phyloP scores from a whole-genome alignment of 2,888 invertebrate species.

The Drosophila meridiana region DNA sequence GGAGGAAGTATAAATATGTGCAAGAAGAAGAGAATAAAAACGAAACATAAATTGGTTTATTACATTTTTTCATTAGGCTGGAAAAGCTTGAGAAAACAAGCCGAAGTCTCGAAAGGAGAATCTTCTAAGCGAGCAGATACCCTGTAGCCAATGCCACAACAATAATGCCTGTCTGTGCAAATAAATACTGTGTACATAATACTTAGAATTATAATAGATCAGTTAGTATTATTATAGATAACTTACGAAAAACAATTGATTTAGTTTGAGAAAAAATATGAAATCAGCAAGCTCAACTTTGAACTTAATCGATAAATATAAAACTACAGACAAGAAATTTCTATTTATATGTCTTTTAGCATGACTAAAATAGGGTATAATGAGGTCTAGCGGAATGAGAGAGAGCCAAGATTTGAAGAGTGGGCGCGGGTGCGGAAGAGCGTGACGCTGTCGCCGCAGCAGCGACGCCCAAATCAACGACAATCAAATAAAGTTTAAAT shows the following conservation, averaged over 20 bases:
- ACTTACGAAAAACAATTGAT: neutral
- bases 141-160: neutral
- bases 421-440: conserved; percentile 37
- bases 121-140: neutral
- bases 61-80: conserved; percentile 71
- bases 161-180: neutral
- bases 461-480: conserved; percentile 68
- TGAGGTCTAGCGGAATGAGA: neutral
- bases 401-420: neutral
- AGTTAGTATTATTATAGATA: neutral
- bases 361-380: conserved; percentile 2
- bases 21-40: conserved; percentile 21
- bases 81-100: conserved; percentile 42
- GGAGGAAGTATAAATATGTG: conserved; percentile 26
- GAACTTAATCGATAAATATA: neutral
- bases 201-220: neutral
- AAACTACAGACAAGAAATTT: neutral
- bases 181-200: too few relatives aligned
- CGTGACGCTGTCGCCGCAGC: conserved; percentile 45
- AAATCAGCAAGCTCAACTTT: too few relatives aligned
- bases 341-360: neutral
- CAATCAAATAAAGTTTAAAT: conserved; percentile 81
- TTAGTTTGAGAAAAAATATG: neutral
- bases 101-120: neutral
- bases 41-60: conserved; percentile 71